A percentile compares a stretch with the other conserved stretches of the same genome.
phyloP scores from a whole-genome alignment of 2,797 vertebrate genomes.

The Acipenser ruthenus region DNA sequence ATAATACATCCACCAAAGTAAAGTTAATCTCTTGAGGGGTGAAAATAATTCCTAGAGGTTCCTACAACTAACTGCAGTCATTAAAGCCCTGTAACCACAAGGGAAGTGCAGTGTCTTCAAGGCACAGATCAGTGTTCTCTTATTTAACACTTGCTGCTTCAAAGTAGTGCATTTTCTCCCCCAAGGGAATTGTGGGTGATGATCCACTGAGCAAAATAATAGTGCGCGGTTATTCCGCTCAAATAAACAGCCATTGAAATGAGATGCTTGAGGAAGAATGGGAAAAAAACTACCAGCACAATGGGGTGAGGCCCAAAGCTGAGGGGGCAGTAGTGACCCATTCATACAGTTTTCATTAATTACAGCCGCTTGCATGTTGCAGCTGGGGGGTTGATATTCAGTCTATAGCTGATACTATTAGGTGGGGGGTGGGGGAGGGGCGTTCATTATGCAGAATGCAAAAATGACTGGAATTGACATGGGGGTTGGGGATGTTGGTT shows the following conservation, averaged over 20 bases:
- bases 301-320: slow-evolving; percentile 11
- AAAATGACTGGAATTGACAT: too few species aligned
- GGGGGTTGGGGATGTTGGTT: too few species aligned
- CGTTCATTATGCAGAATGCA: not conserved
- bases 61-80: not conserved
- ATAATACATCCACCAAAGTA: not conserved
- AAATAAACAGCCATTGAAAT: slow-evolving; percentile 6
- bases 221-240: slow-evolving; percentile 10
- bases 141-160: slow-evolving; percentile 12
- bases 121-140: slow-evolving; percentile 2
- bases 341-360: slow-evolving; percentile 16
- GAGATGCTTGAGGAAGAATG: slow-evolving; percentile 10
- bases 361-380: slow-evolving; percentile 16
- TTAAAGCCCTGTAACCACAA: not conserved
- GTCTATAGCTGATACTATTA: slow-evolving; percentile 15
- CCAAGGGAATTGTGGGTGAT: slow-evolving; percentile 9
- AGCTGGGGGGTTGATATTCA: slow-evolving; percentile 10
- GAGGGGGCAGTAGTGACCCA: slow-evolving; percentile 13
- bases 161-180: slow-evolving; percentile 1
- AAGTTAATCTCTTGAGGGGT: not conserved
- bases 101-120: not conserved
- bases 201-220: slow-evolving; percentile 9
- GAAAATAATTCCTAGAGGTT: not conserved
- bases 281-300: slow-evolving; percentile 13
- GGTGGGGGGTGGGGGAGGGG: slow-evolving; percentile 9